phyloP scores from a whole-genome alignment of 2,888 invertebrate species.

The Nomada fabriciana region DNA sequence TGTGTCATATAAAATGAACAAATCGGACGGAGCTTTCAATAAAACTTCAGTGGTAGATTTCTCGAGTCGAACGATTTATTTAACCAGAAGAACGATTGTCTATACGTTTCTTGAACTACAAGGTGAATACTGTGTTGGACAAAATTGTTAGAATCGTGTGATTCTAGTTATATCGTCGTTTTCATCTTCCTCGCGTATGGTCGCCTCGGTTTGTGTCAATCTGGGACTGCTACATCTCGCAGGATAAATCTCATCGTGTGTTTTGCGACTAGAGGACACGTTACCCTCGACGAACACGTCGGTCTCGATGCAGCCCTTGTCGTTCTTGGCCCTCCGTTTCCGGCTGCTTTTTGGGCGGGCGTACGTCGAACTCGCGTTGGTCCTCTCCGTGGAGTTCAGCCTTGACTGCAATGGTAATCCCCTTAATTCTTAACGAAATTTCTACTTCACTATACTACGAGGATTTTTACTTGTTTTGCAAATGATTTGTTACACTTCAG shows the following conservation, averaged over 20 bases:
- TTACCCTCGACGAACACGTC: constrained; percentile 78
- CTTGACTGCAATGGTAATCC: constrained; percentile 39
- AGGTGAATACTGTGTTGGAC: constrained; percentile 10
- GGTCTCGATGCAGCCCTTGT: constrained; percentile 75
- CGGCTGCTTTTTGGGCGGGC: constrained; percentile 67
- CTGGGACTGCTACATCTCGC: constrained; percentile 76
- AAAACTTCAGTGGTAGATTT: neutral
- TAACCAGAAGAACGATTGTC: constrained; percentile 20
- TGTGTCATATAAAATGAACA: too few relatives aligned
- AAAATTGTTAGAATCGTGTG: constrained; percentile 72
- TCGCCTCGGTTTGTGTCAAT: constrained; percentile 75
- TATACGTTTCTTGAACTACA: constrained; percentile 34
- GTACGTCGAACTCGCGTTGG: constrained; percentile 58
- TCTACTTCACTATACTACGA: neutral
- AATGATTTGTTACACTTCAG: neutral
- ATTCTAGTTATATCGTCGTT: constrained; percentile 69
- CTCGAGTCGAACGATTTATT: constrained; percentile 41
- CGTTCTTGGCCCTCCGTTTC: constrained; percentile 51
- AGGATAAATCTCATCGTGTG: constrained; percentile 79
- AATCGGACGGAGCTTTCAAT: too few relatives aligned
- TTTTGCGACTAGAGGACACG: constrained; percentile 68
- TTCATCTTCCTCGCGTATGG: constrained; percentile 79
- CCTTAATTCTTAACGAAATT: constrained; percentile 43
- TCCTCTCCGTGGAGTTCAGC: constrained; percentile 39
- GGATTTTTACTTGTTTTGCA: neutral